Conservation (phyloP, 2,797 vertebrate species). For the Spea hammondii region DNA sequence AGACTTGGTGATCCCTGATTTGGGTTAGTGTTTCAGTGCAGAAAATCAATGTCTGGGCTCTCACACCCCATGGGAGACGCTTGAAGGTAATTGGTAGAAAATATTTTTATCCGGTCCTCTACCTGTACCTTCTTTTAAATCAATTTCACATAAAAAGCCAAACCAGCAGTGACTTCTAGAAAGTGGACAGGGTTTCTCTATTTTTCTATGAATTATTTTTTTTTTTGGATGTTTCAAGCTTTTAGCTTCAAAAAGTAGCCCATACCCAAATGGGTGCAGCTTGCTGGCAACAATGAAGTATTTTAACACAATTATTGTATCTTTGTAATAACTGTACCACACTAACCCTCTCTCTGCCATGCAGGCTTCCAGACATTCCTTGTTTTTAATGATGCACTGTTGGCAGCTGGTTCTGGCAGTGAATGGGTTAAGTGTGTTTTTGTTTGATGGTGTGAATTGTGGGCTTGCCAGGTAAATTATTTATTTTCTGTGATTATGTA, state of each 20-base stretch:
- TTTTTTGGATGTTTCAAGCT: conserved; percentile 5
- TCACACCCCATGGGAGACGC: background rate
- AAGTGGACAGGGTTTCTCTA: background rate
- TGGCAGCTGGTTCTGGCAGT: conserved; percentile 6
- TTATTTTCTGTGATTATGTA: conserved; percentile 48
- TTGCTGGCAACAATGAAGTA: background rate
- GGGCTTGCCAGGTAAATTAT: conserved; percentile 35
- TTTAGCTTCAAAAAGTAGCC: background rate
- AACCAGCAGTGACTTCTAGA: background rate
- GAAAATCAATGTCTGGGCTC: background rate
- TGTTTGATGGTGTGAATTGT: conserved; percentile 26
- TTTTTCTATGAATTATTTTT: conserved; percentile 32
- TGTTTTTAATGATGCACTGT: background rate
- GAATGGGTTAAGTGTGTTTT: conserved; percentile 26
- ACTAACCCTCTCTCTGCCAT: background rate
- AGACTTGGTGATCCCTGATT: background rate
- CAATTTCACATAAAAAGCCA: too few relatives aligned
- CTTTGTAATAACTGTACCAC: background rate
- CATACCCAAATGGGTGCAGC: background rate
- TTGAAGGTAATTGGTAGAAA: background rate
- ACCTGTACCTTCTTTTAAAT: too few relatives aligned
- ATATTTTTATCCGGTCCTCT: background rate
- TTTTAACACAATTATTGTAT: conserved; percentile 1
- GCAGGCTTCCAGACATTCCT: conserved; percentile 1
- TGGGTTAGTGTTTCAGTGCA: background rate